phyloP scores from a whole-genome alignment of 2,888 invertebrate genomes.

The Pyrrhosoma nymphula region DNA sequence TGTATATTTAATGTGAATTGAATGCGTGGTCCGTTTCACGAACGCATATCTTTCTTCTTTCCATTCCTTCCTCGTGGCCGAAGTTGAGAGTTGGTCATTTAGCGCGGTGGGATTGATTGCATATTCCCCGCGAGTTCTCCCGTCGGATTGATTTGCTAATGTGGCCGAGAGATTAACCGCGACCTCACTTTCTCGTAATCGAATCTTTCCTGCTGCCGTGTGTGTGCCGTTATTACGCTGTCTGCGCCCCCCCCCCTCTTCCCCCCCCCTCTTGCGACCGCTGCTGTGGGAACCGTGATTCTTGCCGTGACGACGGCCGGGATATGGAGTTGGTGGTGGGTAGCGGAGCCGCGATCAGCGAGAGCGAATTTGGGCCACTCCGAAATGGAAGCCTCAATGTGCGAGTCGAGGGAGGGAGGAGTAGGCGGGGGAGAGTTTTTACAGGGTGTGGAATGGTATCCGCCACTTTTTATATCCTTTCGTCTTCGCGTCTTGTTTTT shows the following conservation, averaged over 20 bases:
- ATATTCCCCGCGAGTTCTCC: background rate
- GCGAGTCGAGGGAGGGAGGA: too few species aligned
- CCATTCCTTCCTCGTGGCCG: background rate
- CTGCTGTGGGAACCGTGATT: background rate
- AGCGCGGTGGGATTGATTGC: background rate
- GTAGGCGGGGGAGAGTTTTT: too few species aligned
- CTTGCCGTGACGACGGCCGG: background rate
- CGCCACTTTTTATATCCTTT: too few species aligned
- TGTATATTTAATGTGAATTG: background rate
- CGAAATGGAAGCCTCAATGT: background rate
- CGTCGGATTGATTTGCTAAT: background rate
- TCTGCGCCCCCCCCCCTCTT: background rate
- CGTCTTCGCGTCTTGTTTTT: too few species aligned
- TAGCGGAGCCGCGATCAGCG: background rate
- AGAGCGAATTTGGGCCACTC: background rate
- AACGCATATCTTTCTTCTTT: background rate
- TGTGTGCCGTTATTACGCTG: background rate
- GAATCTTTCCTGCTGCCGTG: background rate
- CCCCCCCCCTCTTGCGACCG: background rate
- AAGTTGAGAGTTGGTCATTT: background rate
- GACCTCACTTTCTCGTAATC: slow-evolving; percentile 56
- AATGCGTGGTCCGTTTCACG: background rate
- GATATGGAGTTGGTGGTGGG: background rate
- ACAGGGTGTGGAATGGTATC: too few species aligned
- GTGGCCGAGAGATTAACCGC: slow-evolving; percentile 15